Evolutionary conservation across 1,140 invertebrate species (phyloP).

Genomic region (Cheumatopsyche charites): DNA sequence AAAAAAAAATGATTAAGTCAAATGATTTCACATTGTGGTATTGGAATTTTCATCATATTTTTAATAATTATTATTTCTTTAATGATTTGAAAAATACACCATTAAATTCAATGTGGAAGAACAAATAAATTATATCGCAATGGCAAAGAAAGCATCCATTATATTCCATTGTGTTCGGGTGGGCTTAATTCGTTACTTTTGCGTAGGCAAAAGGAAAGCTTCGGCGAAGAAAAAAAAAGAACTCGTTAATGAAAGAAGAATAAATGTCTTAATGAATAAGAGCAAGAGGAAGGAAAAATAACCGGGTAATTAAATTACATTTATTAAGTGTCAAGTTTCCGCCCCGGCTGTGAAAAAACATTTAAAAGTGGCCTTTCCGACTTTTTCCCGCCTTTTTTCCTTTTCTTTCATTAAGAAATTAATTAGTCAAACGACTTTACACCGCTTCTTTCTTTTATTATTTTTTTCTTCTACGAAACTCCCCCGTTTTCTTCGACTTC

Average conservation of each 20-base stretch:
- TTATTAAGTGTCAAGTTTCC: conserved; percentile 47
- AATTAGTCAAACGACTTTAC: conserved; percentile 47
- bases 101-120: no score
- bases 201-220: conserved; percentile 22
- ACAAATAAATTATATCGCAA: background rate
- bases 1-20: no score
- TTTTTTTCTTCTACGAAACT: no score
- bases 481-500: conserved; percentile 27
- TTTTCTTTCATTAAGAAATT: conserved; percentile 47
- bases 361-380: conserved; percentile 29
- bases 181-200: conserved; percentile 17
- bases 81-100: no score
- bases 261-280: conserved; percentile 27
- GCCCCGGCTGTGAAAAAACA: conserved; percentile 26
- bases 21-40: no score
- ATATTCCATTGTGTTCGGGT: conserved; percentile 2
- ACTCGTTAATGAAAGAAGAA: conserved; percentile 25
- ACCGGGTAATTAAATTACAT: conserved; percentile 33
- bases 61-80: no score
- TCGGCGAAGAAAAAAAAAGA: conserved; percentile 16
- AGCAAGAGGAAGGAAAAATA: conserved; percentile 24
- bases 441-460: conserved; percentile 27
- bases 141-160: background rate
- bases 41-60: no score
- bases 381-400: conserved; percentile 24